Base-by-base conservation (phyloP, 2,797 vertebrate species). In the Peromyscus aztecus region DNA sequence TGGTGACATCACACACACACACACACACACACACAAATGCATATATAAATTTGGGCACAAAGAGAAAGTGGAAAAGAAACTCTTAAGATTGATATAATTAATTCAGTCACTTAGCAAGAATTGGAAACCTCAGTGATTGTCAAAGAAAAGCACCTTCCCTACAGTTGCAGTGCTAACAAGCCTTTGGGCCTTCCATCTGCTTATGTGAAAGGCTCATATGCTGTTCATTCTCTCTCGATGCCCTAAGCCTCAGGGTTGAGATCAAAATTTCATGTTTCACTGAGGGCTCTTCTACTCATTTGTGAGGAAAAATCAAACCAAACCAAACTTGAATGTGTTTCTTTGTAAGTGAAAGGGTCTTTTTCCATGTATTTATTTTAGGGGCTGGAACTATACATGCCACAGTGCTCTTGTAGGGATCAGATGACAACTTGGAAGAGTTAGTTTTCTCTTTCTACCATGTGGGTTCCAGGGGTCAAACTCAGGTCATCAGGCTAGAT, bases 61-160 rank as follows among this genome's bases (percentile, higher is more conserved):
- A 85, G 23, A 87, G 52, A 57, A 92, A 84, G 61, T 40, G 14
- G 63, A 49, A 88, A 94, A 91, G 31, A 94, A 93, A 85, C 43
- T 75, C 80, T 76, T 21, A 23, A 65, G 57, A n/a, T 57, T 83
- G 90, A 63, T 59, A 73, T 61, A 43, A 76, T 75, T 75, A 94
- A 82, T 89, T 78, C 17, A 63, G 5, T 77, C 52, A 77, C 27
- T 89, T 67, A 94, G 90, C n/a, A 71, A 96, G 67, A 86, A 92
- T 27, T 52, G n/a, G 83, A 85, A 95, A 65, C 57, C 49, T 96
- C 81, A 78, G 78, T n/a, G n/a, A 78, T 61, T 65, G 71, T 0
- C 0, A 88, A 93, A 88, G 24, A 80, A 90, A 91, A 76, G 78
- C 6, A 17, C 40, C 59, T 40, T 75, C 87, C 91, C 85, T 17